Evolutionary conservation across 2,888 invertebrate species (phyloP).

Genomic region (Hyppa rectilinea): DNA sequence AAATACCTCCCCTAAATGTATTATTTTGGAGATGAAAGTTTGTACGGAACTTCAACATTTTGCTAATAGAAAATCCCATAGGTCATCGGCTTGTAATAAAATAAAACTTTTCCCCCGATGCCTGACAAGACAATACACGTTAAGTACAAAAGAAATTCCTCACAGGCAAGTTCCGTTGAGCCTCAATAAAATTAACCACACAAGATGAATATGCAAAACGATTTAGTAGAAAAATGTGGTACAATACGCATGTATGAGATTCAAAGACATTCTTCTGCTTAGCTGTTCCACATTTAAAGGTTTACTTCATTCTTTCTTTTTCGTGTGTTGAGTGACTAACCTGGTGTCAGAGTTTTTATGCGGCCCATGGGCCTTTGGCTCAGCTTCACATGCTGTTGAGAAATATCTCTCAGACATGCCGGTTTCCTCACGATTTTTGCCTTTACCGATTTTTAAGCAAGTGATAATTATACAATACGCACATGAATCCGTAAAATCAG

Average conservation of each 20-base stretch:
- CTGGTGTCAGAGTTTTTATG: no score
- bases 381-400: no score
- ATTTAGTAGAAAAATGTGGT: slow-evolving; percentile 47
- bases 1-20: no score
- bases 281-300: slow-evolving; percentile 22
- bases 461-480: no score
- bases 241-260: slow-evolving; percentile 1
- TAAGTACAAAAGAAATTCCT: slow-evolving; percentile 25
- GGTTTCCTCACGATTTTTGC: no score
- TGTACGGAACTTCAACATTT: neutral
- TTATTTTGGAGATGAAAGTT: no score
- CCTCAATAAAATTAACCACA: slow-evolving; percentile 49
- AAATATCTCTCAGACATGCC: no score
- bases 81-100: neutral
- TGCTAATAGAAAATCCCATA: neutral
- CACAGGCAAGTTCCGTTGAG: slow-evolving; percentile 27
- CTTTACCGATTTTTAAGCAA: no score
- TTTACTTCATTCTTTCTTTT: no score
- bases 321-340: no score
- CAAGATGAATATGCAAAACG: slow-evolving; percentile 45
- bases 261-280: slow-evolving; percentile 13
- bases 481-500: no score
- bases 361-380: no score
- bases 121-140: slow-evolving; percentile 14
- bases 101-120: neutral